Percentiles rank a stretch among this genome's conserved stretches.
Evolutionary conservation across 2,113 vertebrate species (phyloP).

Genomic region (Grallaria varia): DNA sequence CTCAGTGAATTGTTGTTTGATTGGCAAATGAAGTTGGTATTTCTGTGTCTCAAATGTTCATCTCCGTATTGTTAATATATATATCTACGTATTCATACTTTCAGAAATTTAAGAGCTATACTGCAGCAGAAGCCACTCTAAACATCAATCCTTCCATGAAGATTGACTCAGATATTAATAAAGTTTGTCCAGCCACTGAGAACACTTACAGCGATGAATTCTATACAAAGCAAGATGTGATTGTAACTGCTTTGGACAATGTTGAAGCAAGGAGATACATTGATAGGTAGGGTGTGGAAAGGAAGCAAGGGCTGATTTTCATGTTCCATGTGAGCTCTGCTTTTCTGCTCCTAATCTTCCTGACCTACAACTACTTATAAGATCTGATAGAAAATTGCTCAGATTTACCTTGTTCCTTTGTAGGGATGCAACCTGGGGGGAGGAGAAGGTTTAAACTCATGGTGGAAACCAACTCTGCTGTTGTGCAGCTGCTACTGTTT

Average conservation of each 20-base stretch:
- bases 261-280: slow-evolving; percentile 97
- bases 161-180: slow-evolving; percentile 91
- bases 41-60: neutral
- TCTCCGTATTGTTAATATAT: neutral
- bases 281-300: slow-evolving; percentile 82
- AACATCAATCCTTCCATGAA: slow-evolving; percentile 91
- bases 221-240: slow-evolving; percentile 83
- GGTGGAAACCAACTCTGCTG: neutral
- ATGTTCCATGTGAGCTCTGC: neutral
- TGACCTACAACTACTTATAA: neutral
- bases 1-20: neutral
- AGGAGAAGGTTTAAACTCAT: neutral
- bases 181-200: slow-evolving; percentile 94
- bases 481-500: neutral
- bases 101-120: slow-evolving; percentile 96
- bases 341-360: neutral
- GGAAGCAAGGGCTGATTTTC: neutral
- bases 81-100: neutral
- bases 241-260: slow-evolving; percentile 95
- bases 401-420: neutral
- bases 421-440: neutral
- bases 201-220: slow-evolving; percentile 88
- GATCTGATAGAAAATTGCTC: neutral
- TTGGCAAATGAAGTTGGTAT: accelerated
- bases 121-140: slow-evolving; percentile 86